Evolutionary conservation across 2,888 invertebrate species (phyloP).

Genomic region (Chaitophorus viminalis): DNA sequence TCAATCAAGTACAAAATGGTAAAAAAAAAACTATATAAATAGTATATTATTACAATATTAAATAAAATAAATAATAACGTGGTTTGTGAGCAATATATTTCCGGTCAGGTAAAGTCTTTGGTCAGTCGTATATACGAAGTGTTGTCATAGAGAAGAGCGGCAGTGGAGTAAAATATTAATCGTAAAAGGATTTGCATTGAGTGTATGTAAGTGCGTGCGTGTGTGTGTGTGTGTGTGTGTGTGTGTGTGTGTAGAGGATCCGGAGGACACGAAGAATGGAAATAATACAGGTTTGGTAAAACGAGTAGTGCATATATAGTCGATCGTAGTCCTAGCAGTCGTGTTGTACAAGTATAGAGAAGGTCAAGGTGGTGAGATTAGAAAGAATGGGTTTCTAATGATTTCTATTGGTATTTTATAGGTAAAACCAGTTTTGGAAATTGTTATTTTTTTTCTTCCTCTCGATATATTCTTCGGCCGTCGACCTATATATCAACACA

Average conservation of each 20-base stretch:
- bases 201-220: too few relatives aligned
- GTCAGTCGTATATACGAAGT: constrained; percentile 1
- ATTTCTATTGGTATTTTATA: constrained; percentile 44
- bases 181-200: neutral
- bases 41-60: neutral
- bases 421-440: constrained; percentile 51
- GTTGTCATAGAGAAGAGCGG: neutral
- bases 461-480: constrained; percentile 4
- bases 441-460: neutral
- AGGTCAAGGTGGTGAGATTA: constrained; percentile 40
- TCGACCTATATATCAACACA: constrained; percentile 46
- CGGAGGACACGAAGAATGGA: neutral
- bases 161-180: neutral
- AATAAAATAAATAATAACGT: constrained; percentile 23
- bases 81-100: constrained; percentile 33
- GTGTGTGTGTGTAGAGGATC: neutral
- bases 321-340: neutral
- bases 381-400: constrained; percentile 43
- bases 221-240: neutral
- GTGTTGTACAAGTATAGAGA: neutral
- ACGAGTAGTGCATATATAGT: neutral
- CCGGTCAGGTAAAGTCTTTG: constrained; percentile 45
- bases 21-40: constrained; percentile 18
- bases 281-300: constrained; percentile 12
- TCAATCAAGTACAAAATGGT: constrained; percentile 18